These are phyloP conservation scores for Drosophila guanche DNA, from an alignment of 1,140 invertebrate species.

Conservation along the genomic window DNA sequence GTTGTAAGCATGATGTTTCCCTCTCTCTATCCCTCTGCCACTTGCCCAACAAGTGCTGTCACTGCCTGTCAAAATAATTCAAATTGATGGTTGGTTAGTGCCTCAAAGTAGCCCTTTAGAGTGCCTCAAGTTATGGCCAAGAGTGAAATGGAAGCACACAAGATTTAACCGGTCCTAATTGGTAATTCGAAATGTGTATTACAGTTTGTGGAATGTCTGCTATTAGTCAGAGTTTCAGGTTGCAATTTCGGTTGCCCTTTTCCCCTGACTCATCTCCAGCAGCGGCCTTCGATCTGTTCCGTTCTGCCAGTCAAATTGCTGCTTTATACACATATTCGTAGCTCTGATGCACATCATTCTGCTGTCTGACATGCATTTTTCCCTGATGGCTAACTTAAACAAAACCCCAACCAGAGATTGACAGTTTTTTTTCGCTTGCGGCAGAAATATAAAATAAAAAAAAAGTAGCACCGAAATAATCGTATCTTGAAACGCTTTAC, in stretches of 20 bases:
- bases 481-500: conserved; percentile 8
- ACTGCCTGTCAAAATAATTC: conserved; percentile 74
- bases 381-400: conserved; percentile 50
- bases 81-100: conserved; percentile 73
- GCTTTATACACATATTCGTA: not conserved
- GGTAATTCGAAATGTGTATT: conserved; percentile 10
- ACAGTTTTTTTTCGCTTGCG: conserved; percentile 39
- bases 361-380: conserved; percentile 44
- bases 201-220: not conserved
- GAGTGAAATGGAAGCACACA: conserved; percentile 27
- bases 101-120: conserved; percentile 52
- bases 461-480: conserved; percentile 23
- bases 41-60: conserved; percentile 65
- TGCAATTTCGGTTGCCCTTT: too few relatives aligned
- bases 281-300: conserved; percentile 38
- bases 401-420: conserved; percentile 56
- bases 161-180: conserved; percentile 31
- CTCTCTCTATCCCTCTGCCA: not conserved
- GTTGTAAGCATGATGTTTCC: conserved; percentile 35
- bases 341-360: conserved; percentile 54
- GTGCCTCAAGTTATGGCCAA: conserved; percentile 36
- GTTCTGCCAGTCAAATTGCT: conserved; percentile 42
- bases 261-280: not conserved
- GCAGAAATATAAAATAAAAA: conserved; percentile 46
- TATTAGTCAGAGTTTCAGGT: too few relatives aligned